Conservation (phyloP, 2,797 vertebrate species). For the Pelochelys cantorii region DNA sequence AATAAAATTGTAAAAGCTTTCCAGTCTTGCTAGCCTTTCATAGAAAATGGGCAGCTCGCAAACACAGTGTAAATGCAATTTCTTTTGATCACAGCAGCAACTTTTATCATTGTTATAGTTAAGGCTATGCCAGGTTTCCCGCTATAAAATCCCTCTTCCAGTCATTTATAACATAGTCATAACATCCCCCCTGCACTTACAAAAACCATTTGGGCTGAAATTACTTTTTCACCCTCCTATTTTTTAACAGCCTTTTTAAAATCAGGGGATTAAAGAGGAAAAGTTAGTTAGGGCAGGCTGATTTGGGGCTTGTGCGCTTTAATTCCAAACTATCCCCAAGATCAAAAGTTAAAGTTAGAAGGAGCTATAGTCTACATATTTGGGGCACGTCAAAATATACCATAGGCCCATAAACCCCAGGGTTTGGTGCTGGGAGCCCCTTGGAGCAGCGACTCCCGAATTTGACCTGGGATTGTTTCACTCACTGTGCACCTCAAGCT, state of each 20-base stretch:
- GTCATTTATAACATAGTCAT: neutral
- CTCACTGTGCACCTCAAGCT: neutral
- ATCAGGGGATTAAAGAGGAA: neutral
- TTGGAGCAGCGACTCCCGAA: neutral
- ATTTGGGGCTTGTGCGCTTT: neutral
- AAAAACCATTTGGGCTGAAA: neutral
- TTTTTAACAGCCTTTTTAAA: neutral
- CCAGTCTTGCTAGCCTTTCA: neutral
- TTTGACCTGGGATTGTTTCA: neutral
- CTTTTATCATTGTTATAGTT: constrained; percentile 14
- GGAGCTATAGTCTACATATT: neutral
- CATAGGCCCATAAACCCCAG: neutral
- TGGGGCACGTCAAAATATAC: neutral
- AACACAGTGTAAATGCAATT: constrained; percentile 35
- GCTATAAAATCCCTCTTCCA: constrained; percentile 5
- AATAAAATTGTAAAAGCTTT: constrained; percentile 47
- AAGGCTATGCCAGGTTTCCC: neutral
- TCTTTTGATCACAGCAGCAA: constrained; percentile 37
- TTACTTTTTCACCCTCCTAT: neutral
- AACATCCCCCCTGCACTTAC: neutral
- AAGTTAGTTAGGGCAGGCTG: rapidly evolving
- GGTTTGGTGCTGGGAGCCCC: neutral
- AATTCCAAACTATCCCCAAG: rapidly evolving
- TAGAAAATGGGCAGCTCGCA: neutral
- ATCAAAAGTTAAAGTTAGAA: neutral